These are phyloP conservation scores for Nipponacmea schrenckii DNA, from an alignment of 2,888 invertebrate genomes.

Conservation along the genomic window DNA sequence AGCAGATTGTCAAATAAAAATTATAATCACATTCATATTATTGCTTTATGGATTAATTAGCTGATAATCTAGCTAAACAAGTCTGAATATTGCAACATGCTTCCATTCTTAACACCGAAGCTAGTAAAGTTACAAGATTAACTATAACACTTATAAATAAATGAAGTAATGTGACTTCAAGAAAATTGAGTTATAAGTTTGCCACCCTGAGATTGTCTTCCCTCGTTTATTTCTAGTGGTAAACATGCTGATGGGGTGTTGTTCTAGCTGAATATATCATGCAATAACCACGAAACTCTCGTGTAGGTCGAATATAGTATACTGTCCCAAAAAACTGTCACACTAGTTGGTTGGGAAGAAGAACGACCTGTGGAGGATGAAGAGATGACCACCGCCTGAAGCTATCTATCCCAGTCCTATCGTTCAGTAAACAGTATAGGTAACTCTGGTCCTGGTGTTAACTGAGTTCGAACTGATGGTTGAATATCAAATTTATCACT, in stretches of 20 bases:
- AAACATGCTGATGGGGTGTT: background rate
- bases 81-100: slow-evolving; percentile 4
- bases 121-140: background rate
- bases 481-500: slow-evolving; percentile 43
- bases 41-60: too few species aligned
- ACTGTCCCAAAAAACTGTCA: background rate
- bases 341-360: too few species aligned
- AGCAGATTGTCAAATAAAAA: background rate
- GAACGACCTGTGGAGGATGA: background rate
- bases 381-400: background rate
- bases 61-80: too few species aligned
- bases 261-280: background rate
- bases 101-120: background rate
- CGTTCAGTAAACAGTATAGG: slow-evolving; percentile 57
- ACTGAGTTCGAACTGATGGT: slow-evolving; percentile 56
- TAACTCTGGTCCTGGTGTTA: slow-evolving; percentile 59
- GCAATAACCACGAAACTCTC: slow-evolving; percentile 4
- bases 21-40: too few species aligned
- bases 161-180: background rate
- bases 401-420: slow-evolving; percentile 22
- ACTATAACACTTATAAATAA: background rate
- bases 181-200: too few species aligned
- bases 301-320: slow-evolving; percentile 1
- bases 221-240: background rate
- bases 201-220: slow-evolving; percentile 1